phyloP scores from a whole-genome alignment of 2,888 invertebrate species.

The Pachliopta kotzebuea region DNA sequence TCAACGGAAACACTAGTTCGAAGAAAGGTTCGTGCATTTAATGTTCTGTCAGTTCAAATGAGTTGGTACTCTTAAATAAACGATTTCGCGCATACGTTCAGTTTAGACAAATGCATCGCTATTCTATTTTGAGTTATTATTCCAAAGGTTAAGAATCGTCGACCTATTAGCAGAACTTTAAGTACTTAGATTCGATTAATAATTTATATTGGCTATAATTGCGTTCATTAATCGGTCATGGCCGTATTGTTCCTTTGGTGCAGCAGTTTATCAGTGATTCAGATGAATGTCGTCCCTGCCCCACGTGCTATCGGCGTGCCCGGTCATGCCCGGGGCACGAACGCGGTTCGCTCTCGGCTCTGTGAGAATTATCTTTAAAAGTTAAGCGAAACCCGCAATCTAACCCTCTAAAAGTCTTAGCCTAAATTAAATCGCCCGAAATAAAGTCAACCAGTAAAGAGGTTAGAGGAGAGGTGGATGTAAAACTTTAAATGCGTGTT shows the following conservation, averaged over 20 bases:
- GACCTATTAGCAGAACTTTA: conserved; percentile 6
- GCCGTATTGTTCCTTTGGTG: conserved; percentile 61
- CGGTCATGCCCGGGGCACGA: conserved; percentile 65
- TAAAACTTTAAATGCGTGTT: conserved; percentile 16
- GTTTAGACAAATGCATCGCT: not conserved
- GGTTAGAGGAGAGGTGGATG: conserved; percentile 18
- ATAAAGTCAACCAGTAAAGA: not conserved
- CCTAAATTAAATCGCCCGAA: conserved; percentile 3
- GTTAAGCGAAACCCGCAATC: conserved; percentile 18
- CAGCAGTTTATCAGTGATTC: conserved; percentile 64
- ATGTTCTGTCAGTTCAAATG: conserved; percentile 46
- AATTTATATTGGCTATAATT: conserved; percentile 58
- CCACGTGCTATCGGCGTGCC: conserved; percentile 60
- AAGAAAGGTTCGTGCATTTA: conserved; percentile 60
- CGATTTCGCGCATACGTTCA: conserved; percentile 7
- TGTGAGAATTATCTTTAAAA: conserved; percentile 49
- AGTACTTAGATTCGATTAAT: conserved; percentile 25
- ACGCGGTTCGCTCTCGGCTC: conserved; percentile 57
- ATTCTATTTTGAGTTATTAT: conserved; percentile 8
- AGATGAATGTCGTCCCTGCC: conserved; percentile 55
- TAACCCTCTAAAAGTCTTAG: conserved; percentile 13
- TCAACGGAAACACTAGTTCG: conserved; percentile 66
- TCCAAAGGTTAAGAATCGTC: conserved; percentile 2
- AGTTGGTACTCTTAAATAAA: conserved; percentile 23
- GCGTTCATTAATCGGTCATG: conserved; percentile 58